Conservation (phyloP, 2,797 vertebrate species). For the Melanotaenia boesemani region DNA sequence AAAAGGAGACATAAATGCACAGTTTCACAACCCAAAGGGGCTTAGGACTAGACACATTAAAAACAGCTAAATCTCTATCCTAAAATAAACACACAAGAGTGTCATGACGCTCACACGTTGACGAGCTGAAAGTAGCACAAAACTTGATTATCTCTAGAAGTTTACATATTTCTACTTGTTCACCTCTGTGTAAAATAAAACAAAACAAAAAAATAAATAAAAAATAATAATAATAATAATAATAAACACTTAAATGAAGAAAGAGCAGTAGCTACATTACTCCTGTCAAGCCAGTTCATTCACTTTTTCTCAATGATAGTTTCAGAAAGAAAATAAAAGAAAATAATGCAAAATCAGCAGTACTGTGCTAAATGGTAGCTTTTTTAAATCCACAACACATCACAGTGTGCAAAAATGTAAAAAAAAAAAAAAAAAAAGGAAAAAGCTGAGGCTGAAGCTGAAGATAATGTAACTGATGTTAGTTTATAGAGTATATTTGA, state of each 20-base stretch:
- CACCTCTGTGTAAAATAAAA: slow-evolving; percentile 14
- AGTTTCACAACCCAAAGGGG: slow-evolving; percentile 59
- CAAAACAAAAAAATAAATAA: background rate
- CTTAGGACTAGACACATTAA: slow-evolving; percentile 40
- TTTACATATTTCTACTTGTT: slow-evolving; percentile 45
- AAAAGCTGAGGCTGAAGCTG: slow-evolving; percentile 19
- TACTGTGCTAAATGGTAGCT: slow-evolving; percentile 37
- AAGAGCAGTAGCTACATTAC: slow-evolving; percentile 16
- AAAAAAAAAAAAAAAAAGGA: background rate
- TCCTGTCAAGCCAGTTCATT: slow-evolving; percentile 21
- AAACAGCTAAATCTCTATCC: slow-evolving; percentile 18
- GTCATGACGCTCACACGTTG: slow-evolving; percentile 27
- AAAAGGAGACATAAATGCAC: slow-evolving; percentile 51
- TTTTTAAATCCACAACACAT: slow-evolving; percentile 48
- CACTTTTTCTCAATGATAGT: slow-evolving; percentile 27
- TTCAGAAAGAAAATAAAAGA: slow-evolving; percentile 29
- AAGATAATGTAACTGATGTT: slow-evolving; percentile 65
- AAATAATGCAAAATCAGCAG: slow-evolving; percentile 33
- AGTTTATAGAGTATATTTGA: slow-evolving; percentile 61
- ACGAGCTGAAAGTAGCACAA: slow-evolving; percentile 38
- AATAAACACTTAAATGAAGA: slow-evolving; percentile 25
- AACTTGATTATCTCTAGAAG: slow-evolving; percentile 29
- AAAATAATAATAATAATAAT: background rate
- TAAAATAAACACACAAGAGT: slow-evolving; percentile 27
- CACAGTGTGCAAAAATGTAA: slow-evolving; percentile 29